These are phyloP conservation scores for Chelidonichthys spinosus DNA, from an alignment of 2,797 vertebrate species.

Conservation along the genomic window DNA sequence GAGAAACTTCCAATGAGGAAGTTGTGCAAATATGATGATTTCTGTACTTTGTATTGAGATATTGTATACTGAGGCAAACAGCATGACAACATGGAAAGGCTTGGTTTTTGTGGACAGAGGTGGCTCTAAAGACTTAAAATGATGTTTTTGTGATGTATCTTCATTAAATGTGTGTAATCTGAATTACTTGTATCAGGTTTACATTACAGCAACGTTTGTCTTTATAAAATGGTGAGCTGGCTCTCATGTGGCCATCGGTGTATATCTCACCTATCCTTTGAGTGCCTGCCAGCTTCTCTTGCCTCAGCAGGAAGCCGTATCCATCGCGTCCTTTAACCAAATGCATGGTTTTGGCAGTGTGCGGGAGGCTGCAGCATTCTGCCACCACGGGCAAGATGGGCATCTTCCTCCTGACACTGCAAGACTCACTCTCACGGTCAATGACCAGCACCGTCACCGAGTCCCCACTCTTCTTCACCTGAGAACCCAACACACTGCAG, in stretches of 20 bases:
- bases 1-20: no score
- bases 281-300: conserved; percentile 80
- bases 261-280: conserved; percentile 82
- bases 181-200: neutral
- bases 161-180: no score
- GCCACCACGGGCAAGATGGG: conserved; percentile 87
- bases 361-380: conserved; percentile 83
- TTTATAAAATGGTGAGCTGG: neutral
- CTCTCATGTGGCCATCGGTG: neutral
- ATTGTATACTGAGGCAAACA: neutral
- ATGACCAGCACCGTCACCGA: conserved; percentile 89
- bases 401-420: conserved; percentile 83
- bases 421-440: conserved; percentile 84
- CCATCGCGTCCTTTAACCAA: conserved; percentile 87
- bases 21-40: no score
- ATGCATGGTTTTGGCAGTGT: conserved; percentile 83
- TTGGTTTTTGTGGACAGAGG: neutral
- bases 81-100: neutral
- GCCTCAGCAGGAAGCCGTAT: conserved; percentile 93
- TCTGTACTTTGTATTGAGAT: neutral
- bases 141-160: no score
- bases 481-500: conserved; percentile 40
- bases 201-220: neutral
- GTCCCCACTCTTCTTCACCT: conserved; percentile 86
- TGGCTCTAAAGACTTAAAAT: neutral